A percentile compares a stretch with the other conserved stretches of the same genome.
These are phyloP conservation scores for Pandion haliaetus DNA, from an alignment of 2,113 vertebrate species.

Conservation along the genomic window DNA sequence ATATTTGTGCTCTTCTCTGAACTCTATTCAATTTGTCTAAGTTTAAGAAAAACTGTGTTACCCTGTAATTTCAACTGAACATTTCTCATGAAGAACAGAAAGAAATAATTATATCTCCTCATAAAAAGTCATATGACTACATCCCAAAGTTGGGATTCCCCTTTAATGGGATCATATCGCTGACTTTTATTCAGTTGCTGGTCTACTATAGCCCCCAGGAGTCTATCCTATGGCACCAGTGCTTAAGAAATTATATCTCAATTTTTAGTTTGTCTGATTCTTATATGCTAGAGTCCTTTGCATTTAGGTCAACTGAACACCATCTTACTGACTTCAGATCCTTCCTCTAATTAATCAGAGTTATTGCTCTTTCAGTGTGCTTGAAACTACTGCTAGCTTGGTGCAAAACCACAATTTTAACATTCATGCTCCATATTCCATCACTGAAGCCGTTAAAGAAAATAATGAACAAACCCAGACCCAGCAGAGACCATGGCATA, in stretches of 20 bases:
- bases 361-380: not conserved
- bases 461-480: not conserved
- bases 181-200: not conserved
- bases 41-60: not conserved
- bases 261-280: not conserved
- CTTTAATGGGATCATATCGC: not conserved
- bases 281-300: not conserved
- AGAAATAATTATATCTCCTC: not conserved
- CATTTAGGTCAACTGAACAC: rapidly evolving
- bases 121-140: not conserved
- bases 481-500: not conserved
- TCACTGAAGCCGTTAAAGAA: not conserved
- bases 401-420: not conserved
- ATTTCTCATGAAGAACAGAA: not conserved
- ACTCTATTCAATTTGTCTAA: not conserved
- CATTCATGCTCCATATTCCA: not conserved
- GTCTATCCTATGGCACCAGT: not conserved
- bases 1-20: not conserved
- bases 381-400: not conserved
- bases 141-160: not conserved
- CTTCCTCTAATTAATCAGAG: not conserved
- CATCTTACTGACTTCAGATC: not conserved
- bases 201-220: not conserved
- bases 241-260: not conserved
- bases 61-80: not conserved